Evolutionary conservation across 2,797 vertebrate genomes (phyloP).

Genomic region (Anguilla pacifica): DNA sequence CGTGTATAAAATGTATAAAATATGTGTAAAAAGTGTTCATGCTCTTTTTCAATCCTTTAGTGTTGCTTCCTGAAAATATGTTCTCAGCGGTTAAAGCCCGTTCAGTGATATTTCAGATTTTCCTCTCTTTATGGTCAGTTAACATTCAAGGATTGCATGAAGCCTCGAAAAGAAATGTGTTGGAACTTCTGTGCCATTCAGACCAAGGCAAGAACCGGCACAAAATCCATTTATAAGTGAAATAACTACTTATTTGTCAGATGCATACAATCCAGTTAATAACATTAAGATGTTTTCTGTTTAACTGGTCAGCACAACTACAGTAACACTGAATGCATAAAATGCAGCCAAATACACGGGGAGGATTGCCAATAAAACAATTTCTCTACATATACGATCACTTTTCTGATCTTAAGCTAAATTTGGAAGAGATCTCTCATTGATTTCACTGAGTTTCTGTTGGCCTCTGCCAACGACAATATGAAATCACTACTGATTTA

Average conservation of each 20-base stretch:
- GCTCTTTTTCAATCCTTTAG: not conserved
- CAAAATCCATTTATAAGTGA: not conserved
- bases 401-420: constrained; percentile 44
- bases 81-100: not conserved
- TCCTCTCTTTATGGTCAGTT: not conserved
- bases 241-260: not conserved
- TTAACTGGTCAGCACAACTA: constrained; percentile 3
- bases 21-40: not conserved
- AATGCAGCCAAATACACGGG: constrained; percentile 10
- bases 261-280: not conserved
- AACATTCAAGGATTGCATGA: not conserved
- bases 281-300: constrained; percentile 10
- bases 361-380: constrained; percentile 36
- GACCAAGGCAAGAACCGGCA: not conserved
- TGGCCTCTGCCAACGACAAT: constrained; percentile 21
- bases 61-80: not conserved
- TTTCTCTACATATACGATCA: constrained; percentile 45
- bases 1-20: not conserved
- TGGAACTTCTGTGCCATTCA: not conserved
- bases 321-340: not conserved
- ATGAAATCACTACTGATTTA: constrained; percentile 1
- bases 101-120: not conserved
- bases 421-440: constrained; percentile 24
- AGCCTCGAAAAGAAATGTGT: not conserved
- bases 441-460: not conserved